Evolutionary conservation across 2,797 vertebrate species (phyloP).

Genomic region (Cuniculus paca): DNA sequence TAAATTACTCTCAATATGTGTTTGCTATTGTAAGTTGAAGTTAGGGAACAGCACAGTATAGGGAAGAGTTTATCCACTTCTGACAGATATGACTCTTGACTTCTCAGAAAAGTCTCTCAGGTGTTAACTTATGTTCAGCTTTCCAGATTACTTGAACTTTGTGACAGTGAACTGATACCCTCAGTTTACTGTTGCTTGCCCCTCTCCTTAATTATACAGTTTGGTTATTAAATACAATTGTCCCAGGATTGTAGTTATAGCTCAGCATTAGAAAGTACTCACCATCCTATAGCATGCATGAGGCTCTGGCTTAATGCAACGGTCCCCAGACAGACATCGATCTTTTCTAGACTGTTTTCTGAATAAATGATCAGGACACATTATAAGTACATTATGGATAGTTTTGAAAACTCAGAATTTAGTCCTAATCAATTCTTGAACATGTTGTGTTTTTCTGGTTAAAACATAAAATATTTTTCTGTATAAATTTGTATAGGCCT

Average conservation of each 20-base stretch:
- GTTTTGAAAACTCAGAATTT: slow-evolving; percentile 42
- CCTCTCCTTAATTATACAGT: not conserved
- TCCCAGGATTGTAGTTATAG: not conserved
- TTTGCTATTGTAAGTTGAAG: slow-evolving; percentile 5
- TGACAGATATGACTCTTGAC: not conserved
- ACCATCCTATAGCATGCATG: not conserved
- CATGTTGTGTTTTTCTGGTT: not conserved
- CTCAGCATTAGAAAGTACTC: not conserved
- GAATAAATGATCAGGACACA: slow-evolving; percentile 39
- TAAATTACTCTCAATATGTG: not conserved
- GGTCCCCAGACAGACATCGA: not conserved
- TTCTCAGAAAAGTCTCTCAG: not conserved
- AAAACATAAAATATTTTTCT: not conserved
- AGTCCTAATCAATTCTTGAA: not conserved
- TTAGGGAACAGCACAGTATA: not conserved
- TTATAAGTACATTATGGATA: slow-evolving; percentile 16
- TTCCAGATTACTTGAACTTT: slow-evolving; percentile 47
- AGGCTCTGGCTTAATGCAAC: not conserved
- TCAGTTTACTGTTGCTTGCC: not conserved
- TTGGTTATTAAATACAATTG: slow-evolving; percentile 30
- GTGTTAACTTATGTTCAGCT: not conserved
- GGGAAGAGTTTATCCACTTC: not conserved
- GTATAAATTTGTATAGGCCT: not conserved
- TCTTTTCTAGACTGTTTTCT: not conserved
- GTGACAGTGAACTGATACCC: not conserved